Conservation (phyloP, 2,888 invertebrate genomes). For the Dyspetes luteomarginatus region DNA sequence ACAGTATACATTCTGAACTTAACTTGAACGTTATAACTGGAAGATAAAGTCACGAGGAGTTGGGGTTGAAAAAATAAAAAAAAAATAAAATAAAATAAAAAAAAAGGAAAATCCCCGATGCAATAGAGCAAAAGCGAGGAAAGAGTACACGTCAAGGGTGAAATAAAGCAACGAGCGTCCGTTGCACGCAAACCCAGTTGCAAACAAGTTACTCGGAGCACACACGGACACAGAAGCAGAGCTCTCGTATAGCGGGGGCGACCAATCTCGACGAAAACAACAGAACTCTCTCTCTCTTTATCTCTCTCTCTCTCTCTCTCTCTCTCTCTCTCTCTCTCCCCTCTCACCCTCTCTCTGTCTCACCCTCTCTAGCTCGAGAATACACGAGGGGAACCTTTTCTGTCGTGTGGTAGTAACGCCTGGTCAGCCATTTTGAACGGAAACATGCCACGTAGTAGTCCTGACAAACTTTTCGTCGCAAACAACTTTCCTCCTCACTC, state of each 20-base stretch:
- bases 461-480: constrained; percentile 30
- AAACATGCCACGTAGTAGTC: constrained; percentile 40
- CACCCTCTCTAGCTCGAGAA: constrained; percentile 13
- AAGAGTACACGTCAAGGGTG: constrained; percentile 38
- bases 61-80: not conserved
- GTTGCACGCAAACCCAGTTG: constrained; percentile 31
- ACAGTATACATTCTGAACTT: not conserved
- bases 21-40: not conserved
- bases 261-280: constrained; percentile 56
- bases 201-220: constrained; percentile 33
- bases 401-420: constrained; percentile 32
- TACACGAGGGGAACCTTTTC: constrained; percentile 23
- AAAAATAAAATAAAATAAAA: not conserved
- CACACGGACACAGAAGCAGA: not conserved
- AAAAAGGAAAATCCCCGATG: constrained; percentile 8
- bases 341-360: not conserved
- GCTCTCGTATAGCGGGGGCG: constrained; percentile 9
- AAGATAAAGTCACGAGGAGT: not conserved
- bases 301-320: not conserved
- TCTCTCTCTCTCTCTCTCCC: constrained; percentile 26
- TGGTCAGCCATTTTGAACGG: constrained; percentile 61
- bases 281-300: constrained; percentile 5
- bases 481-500: constrained; percentile 32
- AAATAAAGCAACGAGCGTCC: constrained; percentile 37
- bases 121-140: constrained; percentile 21